phyloP scores from a whole-genome alignment of 92 coral and sea anemone species.

The Diadumene lineata region DNA sequence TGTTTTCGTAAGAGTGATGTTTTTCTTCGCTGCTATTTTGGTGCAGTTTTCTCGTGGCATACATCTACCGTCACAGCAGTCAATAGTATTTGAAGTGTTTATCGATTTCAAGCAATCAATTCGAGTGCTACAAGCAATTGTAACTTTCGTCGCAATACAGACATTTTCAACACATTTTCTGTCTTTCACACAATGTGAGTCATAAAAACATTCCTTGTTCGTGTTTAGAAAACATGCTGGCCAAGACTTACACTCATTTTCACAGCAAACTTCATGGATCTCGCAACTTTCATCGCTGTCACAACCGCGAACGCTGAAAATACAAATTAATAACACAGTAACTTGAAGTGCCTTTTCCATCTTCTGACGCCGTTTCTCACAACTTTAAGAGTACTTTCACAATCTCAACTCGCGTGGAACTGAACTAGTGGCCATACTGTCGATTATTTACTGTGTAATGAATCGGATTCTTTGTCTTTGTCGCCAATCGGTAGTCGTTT shows the following conservation, averaged over 20 bases:
- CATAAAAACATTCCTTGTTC: conserved; percentile 38
- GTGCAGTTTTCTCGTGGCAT: conserved; percentile 14
- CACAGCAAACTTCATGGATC: conserved; percentile 39
- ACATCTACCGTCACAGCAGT: conserved; percentile 14
- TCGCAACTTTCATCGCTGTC: conserved; percentile 15
- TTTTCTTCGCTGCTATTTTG: not conserved
- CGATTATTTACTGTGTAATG: too few species aligned
- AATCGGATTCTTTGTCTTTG: too few species aligned
- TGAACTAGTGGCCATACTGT: too few species aligned
- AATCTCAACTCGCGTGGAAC: too few species aligned
- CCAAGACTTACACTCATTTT: conserved; percentile 36
- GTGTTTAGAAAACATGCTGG: conserved; percentile 38
- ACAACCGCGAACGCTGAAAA: too few species aligned
- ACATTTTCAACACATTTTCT: conserved; percentile 8
- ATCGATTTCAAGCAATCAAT: not conserved
- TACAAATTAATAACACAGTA: too few species aligned
- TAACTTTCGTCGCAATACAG: conserved; percentile 6
- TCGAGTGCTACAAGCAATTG: conserved; percentile 6
- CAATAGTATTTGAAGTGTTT: not conserved
- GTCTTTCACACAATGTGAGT: conserved; percentile 34
- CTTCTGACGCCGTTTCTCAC: too few species aligned
- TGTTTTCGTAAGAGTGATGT: not conserved
- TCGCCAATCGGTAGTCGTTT: too few species aligned
- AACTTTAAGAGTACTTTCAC: too few species aligned
- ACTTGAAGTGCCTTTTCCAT: too few species aligned